Base-by-base conservation (phyloP, 1,140 invertebrate genomes). In the Drosophila ogumai region DNA sequence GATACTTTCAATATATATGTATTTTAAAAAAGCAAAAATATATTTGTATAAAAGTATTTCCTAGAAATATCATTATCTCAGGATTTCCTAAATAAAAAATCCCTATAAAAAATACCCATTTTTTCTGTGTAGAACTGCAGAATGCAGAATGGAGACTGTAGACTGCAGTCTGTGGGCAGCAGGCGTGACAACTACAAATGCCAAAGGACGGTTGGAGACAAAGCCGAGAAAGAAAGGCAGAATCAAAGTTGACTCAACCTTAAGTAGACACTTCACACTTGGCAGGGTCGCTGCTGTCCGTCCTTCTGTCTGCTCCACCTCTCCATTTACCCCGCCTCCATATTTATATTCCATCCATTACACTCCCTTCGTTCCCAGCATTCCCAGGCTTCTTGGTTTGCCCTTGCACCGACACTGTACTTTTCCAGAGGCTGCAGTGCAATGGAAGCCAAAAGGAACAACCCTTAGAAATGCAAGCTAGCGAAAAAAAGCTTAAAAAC, bases 201-300 rank as follows among this genome's bases (percentile, higher is more conserved):
- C 41, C 10, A 31, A 34, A 65, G 31, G 31, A 9, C 43, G 40
- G 22, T 55, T 28, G 12, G 49, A 50, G 17, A 47, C 55, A 49
- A 54, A 56, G 22, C 46, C 34, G 31, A 43, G 31, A 64, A 46
- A 69, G 41, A 34, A 44, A 36, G 41, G 40, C 44, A 55, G 67
- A 64, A 54, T 40, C 54, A 85, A 77, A 84, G 81, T 84, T 84
- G 77, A 84, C 46, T 84, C 81, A 84, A 84, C 82, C 78, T 77
- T 77, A 85, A 85, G 77, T 74, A 72, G 71, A 80, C 52, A 77
- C 72, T 74, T 65, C 57, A 69, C 54, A 82, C 81, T 72, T 71
- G 38, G 60, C 49, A 64, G 52, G 44, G 59, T 69, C 55, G 44
- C 22, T n/a, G 40, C 44, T 25, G 47, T 41, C 50, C 32, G 54